Base-by-base conservation (phyloP, 2,888 invertebrate genomes). In the Heliothis peltigera region DNA sequence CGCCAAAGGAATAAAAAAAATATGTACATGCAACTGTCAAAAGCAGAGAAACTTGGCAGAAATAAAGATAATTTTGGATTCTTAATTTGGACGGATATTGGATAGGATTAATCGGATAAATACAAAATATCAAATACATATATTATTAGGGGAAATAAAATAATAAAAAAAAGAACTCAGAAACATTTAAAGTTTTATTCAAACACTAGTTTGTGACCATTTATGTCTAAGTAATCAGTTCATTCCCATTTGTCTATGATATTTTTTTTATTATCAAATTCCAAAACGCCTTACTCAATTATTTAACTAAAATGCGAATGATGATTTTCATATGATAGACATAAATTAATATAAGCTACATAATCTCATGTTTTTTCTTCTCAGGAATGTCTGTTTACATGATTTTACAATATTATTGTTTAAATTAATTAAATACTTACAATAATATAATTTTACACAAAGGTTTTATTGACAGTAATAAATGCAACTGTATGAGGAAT, bases 151-250 rank as follows among this genome's bases (percentile, higher is more conserved):
- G 6, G 22, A 63, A 66, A 63, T 58, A 65, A 75, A 60, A 67
- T n/a, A n/a, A n/a, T n/a, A n/a, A n/a, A n/a, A n/a, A n/a, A n/a
- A n/a, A n/a, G n/a, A 21, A 42, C 15, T 15, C 25, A 3, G 2
- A 52, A 53, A 62, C 57, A 51, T 32, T 52, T 25, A 64, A 78
- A 74, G 58, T 49, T 77, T 77, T 77, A 77, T 77, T 73, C 60
- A 63, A 70, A 74, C 39, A 70, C 70, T 70, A 75, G 39, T 75
- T 67, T 59, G 61, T 74, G 78, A 70, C 62, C 61, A 62, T 58
- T 54, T 59, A 51, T 63, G 12, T 54, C 48, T 48, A 61, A 48
- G 58, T 64, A 64, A 59, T 73, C 78, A 58, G 70, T 70, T 64
- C 58, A 64, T 56, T 64, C 47, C 48, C 53, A 64, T 48, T 60